Evolutionary conservation across 2,797 vertebrate genomes (phyloP).

Genomic region (Chelon labrosus): DNA sequence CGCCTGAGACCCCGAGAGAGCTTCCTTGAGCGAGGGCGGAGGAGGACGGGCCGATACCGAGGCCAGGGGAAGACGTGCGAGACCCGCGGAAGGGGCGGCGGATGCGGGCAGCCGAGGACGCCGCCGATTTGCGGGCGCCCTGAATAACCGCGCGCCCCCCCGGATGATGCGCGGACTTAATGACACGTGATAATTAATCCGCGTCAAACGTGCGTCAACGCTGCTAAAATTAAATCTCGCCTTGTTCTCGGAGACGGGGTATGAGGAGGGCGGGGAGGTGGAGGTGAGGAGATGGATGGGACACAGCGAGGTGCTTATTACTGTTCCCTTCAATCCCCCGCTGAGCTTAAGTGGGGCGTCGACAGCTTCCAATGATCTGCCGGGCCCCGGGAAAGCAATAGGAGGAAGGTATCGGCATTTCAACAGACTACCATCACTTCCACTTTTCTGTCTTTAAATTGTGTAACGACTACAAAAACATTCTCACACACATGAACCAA

Average conservation of each 20-base stretch:
- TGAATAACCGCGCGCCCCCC: constrained; percentile 35
- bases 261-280: constrained; percentile 1
- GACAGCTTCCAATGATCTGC: constrained; percentile 29
- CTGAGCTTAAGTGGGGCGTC: constrained; percentile 37
- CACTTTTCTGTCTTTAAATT: background rate
- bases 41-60: too few species aligned
- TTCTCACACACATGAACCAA: too few species aligned
- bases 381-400: background rate
- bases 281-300: constrained; percentile 1
- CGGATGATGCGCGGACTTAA: constrained; percentile 17
- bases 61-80: constrained; percentile 12
- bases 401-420: constrained; percentile 2
- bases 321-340: constrained; percentile 35
- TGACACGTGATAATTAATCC: constrained; percentile 72
- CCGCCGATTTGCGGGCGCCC: constrained; percentile 13
- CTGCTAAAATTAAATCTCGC: constrained; percentile 63
- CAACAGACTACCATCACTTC: constrained; percentile 16
- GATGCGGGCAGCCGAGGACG: background rate
- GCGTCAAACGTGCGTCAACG: constrained; percentile 57
- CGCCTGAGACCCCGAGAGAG: constrained; percentile 48
- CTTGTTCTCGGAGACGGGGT: constrained; percentile 29
- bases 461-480: background rate
- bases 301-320: constrained; percentile 36
- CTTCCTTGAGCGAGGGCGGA: constrained; percentile 19
- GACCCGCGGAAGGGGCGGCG: constrained; percentile 1